phyloP scores from a whole-genome alignment of 1,140 invertebrate genomes.

The Mamestra configurata region DNA sequence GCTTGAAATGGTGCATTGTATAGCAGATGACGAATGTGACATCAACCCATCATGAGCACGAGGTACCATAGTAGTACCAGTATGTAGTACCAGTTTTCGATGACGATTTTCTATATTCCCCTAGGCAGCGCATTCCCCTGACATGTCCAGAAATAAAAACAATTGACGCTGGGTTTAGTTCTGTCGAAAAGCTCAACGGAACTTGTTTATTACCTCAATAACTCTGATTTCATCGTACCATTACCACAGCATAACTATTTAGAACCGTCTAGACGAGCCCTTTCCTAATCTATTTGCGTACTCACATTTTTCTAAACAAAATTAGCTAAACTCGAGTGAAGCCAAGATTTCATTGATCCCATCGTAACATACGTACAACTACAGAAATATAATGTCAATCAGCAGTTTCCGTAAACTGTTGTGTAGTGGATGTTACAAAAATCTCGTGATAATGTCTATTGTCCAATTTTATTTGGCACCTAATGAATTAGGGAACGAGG shows the following conservation, averaged over 20 bases:
- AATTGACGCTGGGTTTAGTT: too few species aligned
- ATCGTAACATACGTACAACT: not conserved
- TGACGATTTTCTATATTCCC: too few species aligned
- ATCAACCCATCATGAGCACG: too few species aligned
- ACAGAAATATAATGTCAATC: conserved; percentile 6
- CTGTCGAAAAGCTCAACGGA: not conserved
- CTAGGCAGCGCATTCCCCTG: too few species aligned
- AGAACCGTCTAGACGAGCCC: conserved; percentile 1
- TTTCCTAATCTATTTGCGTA: not conserved
- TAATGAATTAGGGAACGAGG: too few species aligned
- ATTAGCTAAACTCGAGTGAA: not conserved
- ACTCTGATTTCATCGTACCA: not conserved
- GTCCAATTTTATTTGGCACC: too few species aligned
- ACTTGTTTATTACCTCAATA: too few species aligned
- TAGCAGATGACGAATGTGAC: too few species aligned
- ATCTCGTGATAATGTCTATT: not conserved
- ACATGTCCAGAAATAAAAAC: too few species aligned
- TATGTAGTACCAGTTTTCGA: too few species aligned
- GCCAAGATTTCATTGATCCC: conserved; percentile 35
- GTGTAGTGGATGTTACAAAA: not conserved
- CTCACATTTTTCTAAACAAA: not conserved
- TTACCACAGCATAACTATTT: not conserved
- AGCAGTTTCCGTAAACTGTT: not conserved
- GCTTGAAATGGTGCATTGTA: too few species aligned
- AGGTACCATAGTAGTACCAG: too few species aligned